Evolutionary conservation across 2,888 invertebrate species (phyloP), one percentile per base, ranked within the genome.

Genomic region (Zhengitettix transpicula): DNA sequence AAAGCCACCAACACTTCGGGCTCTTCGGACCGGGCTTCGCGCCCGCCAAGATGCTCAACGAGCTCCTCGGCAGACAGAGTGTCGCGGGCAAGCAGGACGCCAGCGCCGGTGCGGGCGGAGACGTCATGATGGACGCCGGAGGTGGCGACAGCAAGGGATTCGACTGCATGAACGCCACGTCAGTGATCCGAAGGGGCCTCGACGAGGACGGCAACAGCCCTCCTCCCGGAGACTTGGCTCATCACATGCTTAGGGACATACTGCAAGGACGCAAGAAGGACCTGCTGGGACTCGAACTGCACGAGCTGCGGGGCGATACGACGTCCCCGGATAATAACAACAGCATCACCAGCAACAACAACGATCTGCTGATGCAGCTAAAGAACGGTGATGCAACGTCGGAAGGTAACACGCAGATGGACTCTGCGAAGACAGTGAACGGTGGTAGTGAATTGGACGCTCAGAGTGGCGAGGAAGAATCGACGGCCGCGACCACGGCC

Each of bases 41-140:
- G 66, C 88, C 89, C 76, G 85, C 87, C 72, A 91, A 90, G 76
- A 90, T 91, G 90, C 83, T 91, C 70, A 90, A 90, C 82, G 91
- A 91, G 79, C 80, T 91, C 66, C 81, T 90, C 69, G 88, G 88
- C 67, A 81, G 90, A 67, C 85, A 89, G 72, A 57, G 54, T 85
- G 55, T 55, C 40, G 47, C 14, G 71, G 84, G 84, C 73, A 84
- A 83, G 73, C 85, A 79, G 66, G 80, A 81, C 74, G 80, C 80
- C 68, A 77, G 77, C 71, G 75, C 76, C 65, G 75, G 78, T 67
- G 68, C 68, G 60, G 76, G 75, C 67, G 72, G 72, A 67, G 73
- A 74, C 66, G 69, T 75, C 44, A 77, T 76, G 67, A 75, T 77
- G 68, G 74, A 74, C 65, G 66, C 65, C 62, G 64, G 64, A 71